Evolutionary conservation across 35 echinoderm and acorn worm genomes (phyloP).

Genomic region (Heliocidaris erythrogramma): DNA sequence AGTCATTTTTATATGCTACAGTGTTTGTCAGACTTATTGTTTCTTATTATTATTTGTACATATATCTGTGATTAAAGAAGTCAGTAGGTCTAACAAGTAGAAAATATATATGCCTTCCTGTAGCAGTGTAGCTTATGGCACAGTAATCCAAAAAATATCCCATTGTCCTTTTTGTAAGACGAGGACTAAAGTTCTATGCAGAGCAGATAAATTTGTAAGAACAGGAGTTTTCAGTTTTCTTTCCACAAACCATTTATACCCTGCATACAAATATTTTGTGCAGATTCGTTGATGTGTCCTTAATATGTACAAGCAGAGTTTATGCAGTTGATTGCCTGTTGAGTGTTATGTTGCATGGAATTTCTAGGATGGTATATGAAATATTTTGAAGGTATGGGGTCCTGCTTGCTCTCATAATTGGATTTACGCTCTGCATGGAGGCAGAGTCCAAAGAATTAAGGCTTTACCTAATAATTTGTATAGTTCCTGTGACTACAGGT

Average conservation of each 20-base stretch:
- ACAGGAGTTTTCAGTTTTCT: not conserved
- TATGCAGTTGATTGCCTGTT: not conserved
- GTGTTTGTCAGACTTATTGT: no score
- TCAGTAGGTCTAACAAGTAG: no score
- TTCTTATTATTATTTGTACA: no score
- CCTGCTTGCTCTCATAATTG: constrained; percentile 16
- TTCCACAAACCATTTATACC: not conserved
- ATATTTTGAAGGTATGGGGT: constrained; percentile 11
- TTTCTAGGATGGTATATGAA: not conserved
- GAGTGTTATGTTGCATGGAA: not conserved
- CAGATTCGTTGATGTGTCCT: not conserved
- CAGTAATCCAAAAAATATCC: not conserved
- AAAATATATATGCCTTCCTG: no score
- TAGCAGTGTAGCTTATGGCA: no score
- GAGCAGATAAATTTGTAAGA: not conserved
- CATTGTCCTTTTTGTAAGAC: not conserved
- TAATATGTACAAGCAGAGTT: not conserved
- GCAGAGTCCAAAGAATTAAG: not conserved
- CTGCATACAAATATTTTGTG: not conserved
- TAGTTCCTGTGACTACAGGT: not conserved
- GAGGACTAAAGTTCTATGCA: not conserved
- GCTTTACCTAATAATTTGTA: not conserved
- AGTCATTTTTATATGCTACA: no score
- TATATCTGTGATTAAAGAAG: no score
- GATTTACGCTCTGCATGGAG: not conserved